Evolutionary conservation across 2,888 invertebrate species (phyloP).

Genomic region (Podabrus alpinus): DNA sequence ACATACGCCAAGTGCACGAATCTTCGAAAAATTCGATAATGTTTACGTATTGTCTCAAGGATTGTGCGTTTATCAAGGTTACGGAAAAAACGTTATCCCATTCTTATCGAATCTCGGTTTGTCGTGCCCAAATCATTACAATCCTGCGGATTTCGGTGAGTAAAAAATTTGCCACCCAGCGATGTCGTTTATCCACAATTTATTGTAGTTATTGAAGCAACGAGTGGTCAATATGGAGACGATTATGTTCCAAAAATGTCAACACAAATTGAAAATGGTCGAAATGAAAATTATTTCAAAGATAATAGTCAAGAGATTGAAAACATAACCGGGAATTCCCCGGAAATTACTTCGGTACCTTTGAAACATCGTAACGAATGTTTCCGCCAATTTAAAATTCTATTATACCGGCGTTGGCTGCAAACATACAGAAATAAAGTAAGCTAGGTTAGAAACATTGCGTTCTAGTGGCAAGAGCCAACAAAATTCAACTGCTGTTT

Average conservation of each 20-base stretch:
- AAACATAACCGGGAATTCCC: background rate
- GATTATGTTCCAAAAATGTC: slow-evolving; percentile 73
- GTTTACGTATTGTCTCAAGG: slow-evolving; percentile 87
- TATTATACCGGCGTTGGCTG: slow-evolving; percentile 71
- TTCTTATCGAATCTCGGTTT: slow-evolving; percentile 77
- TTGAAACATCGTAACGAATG: slow-evolving; percentile 63
- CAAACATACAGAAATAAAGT: slow-evolving; percentile 79
- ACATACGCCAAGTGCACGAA: no score
- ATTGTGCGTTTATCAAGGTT: slow-evolving; percentile 84
- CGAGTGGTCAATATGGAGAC: slow-evolving; percentile 76
- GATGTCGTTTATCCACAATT: slow-evolving; percentile 7
- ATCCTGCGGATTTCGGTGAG: slow-evolving; percentile 92
- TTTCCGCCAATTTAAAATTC: slow-evolving; percentile 69
- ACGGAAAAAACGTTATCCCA: slow-evolving; percentile 75
- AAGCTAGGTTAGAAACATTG: slow-evolving; percentile 29
- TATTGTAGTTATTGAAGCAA: slow-evolving; percentile 72
- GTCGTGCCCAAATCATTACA: no score
- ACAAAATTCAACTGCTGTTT: slow-evolving; percentile 11
- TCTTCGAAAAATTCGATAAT: no score
- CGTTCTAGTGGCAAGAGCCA: background rate
- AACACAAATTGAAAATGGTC: slow-evolving; percentile 63
- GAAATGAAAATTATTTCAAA: slow-evolving; percentile 14
- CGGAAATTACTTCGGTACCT: background rate
- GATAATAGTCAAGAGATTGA: background rate
- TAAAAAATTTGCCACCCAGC: background rate